These are phyloP conservation scores for Syritta pipiens DNA, from an alignment of 2,888 invertebrate species.

Conservation along the genomic window DNA sequence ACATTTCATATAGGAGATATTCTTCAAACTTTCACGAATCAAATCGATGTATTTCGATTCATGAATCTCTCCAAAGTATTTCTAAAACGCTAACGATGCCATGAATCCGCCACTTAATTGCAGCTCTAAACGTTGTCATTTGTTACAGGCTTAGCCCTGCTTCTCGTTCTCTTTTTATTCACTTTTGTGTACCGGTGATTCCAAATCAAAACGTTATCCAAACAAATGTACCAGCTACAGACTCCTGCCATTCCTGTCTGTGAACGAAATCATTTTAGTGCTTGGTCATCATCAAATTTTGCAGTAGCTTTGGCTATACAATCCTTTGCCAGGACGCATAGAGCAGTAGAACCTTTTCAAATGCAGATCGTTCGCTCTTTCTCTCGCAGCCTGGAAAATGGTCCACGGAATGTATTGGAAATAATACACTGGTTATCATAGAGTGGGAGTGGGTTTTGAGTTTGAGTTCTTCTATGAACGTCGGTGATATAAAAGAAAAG, in stretches of 20 bases:
- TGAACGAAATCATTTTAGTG: slow-evolving; percentile 48
- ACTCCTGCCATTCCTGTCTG: neutral
- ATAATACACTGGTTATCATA: slow-evolving; percentile 31
- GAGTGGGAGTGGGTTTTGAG: neutral
- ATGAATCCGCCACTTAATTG: too few relatives aligned
- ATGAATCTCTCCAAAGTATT: too few relatives aligned
- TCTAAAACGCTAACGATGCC: too few relatives aligned
- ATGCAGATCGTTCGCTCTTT: slow-evolving; percentile 10
- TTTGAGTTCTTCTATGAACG: slow-evolving; percentile 4
- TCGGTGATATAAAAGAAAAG: slow-evolving; percentile 10
- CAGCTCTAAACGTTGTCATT: too few relatives aligned
- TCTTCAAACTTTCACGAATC: too few relatives aligned
- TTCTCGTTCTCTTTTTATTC: too few relatives aligned
- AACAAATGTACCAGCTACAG: slow-evolving; percentile 5
- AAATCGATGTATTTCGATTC: too few relatives aligned
- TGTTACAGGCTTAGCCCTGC: too few relatives aligned
- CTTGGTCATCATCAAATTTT: slow-evolving; percentile 52
- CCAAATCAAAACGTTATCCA: slow-evolving; percentile 48
- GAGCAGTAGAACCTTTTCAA: neutral
- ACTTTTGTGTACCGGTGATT: slow-evolving; percentile 33
- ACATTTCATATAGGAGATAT: too few relatives aligned
- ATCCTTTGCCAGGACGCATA: neutral
- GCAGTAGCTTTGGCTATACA: slow-evolving; percentile 3
- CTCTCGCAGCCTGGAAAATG: slow-evolving; percentile 11
- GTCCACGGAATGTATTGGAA: slow-evolving; percentile 39